phyloP scores from a whole-genome alignment of 2,797 vertebrate species.

The Acipenser ruthenus region DNA sequence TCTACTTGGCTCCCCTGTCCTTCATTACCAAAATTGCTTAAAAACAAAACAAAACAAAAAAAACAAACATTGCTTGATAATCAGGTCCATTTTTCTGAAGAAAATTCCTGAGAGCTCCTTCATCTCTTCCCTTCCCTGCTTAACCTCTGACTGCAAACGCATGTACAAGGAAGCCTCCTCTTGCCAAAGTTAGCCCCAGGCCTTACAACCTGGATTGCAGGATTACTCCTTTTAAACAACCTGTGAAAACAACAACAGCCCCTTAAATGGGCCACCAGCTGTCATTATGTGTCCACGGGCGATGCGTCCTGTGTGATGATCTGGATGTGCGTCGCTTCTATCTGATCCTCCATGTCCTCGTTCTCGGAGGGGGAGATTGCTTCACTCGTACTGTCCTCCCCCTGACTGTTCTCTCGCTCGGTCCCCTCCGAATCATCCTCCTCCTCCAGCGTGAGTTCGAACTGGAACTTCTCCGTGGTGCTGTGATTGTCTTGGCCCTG shows the following conservation, averaged over 20 bases:
- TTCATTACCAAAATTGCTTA: slow-evolving; percentile 40
- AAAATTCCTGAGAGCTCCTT: slow-evolving; percentile 80
- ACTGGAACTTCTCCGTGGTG: slow-evolving; percentile 83
- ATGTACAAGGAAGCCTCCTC: slow-evolving; percentile 71
- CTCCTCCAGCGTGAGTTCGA: slow-evolving; percentile 83
- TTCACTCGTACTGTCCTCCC: slow-evolving; percentile 57
- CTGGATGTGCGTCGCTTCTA: slow-evolving; percentile 69
- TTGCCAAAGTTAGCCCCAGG: slow-evolving; percentile 55
- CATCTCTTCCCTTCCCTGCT: slow-evolving; percentile 43
- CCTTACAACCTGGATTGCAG: slow-evolving; percentile 62
- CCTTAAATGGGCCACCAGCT: slow-evolving; percentile 28
- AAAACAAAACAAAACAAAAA: slow-evolving; percentile 27
- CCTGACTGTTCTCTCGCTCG: slow-evolving; percentile 53
- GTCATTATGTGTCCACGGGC: slow-evolving; percentile 81
- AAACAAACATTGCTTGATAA: slow-evolving; percentile 39
- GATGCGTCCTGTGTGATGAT: slow-evolving; percentile 82
- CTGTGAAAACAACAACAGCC: slow-evolving; percentile 31
- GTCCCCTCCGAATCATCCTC: slow-evolving; percentile 79
- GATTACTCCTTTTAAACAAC: slow-evolving; percentile 57
- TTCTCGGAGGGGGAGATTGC: slow-evolving; percentile 32
- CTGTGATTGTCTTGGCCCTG: slow-evolving; percentile 63
- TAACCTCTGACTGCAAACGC: slow-evolving; percentile 74
- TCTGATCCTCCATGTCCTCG: slow-evolving; percentile 39
- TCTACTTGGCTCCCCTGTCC: slow-evolving; percentile 55
- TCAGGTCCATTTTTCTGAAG: slow-evolving; percentile 62